These are phyloP conservation scores for Agelas oroides DNA, from an alignment of 37 sponge, comb jelly and placozoan genomes.

Conservation along the genomic window DNA sequence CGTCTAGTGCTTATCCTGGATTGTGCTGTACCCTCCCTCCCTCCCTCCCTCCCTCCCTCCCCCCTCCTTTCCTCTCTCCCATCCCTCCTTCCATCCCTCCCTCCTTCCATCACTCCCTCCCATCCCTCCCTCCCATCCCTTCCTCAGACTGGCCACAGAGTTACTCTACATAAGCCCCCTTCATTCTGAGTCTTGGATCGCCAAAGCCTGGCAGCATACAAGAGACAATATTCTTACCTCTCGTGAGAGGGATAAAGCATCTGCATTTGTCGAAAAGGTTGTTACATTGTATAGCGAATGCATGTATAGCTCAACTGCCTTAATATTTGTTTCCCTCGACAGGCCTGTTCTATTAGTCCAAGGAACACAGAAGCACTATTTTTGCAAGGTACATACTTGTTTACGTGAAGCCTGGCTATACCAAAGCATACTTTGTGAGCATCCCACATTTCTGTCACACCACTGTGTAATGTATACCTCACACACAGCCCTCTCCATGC, in stretches of 20 bases:
- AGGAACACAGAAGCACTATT: constrained; percentile 26
- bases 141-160: constrained; percentile 8
- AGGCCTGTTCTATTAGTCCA: constrained; percentile 8
- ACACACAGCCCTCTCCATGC: neutral
- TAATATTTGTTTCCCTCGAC: no score
- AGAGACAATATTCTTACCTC: neutral
- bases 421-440: neutral
- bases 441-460: no score
- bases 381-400: constrained; percentile 19
- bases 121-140: neutral
- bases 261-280: constrained; percentile 3
- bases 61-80: neutral
- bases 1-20: neutral
- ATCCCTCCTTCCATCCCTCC: constrained; percentile 2
- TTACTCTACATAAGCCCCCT: constrained; percentile 1
- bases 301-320: no score
- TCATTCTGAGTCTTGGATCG: constrained; percentile 37
- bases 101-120: neutral
- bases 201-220: constrained; percentile 23
- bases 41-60: no score
- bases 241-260: neutral
- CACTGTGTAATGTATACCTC: no score
- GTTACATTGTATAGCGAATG: no score
- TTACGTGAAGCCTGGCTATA: no score
- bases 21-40: neutral